Evolutionary conservation across 1,140 invertebrate genomes (phyloP), one percentile per base, ranked within the genome.

Genomic region (Philopotamus ludificatus): DNA sequence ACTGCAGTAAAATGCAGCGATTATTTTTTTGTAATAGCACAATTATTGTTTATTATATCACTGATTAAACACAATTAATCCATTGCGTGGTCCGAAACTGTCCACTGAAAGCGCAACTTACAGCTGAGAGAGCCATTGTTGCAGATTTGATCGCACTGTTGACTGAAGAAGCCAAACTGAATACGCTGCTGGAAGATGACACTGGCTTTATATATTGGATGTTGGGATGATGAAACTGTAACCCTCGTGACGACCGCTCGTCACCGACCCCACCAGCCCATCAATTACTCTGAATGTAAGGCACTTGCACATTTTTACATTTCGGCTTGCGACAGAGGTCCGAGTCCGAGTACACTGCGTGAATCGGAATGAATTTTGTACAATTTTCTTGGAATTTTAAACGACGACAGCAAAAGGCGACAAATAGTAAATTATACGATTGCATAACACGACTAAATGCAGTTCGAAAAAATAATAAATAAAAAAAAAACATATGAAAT

Each of bases 161-260:
- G 28, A 28, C 41, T 58, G n/a, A 15, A 50, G 63, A 50, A 53
- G 42, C 44, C 42, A 22, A 64, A 67, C 59, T 67, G 58, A 53
- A 47, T 39, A 58, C 65, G 23, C 16, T 25, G 3, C 21, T n/a
- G 25, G 26, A 62, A 50, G 67, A 68, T 68, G 62, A 44, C 44
- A 26, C 62, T 26, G 22, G 50, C 67, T 57, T 60, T 68, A 65
- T 68, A 68, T 68, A 68, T 25, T 25, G 22, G 34, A 26, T 20
- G 10, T 41, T 53, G 47, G 45, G 18, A 49, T 63, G 54, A 57
- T 39, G 54, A 57, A 57, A 57, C n/a, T 64, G 44, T 16, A n/a
- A 39, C 26, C 54, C 54, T 57, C 54, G 54, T 57, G 54, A 57
- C 58, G 34, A 26, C 16, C 1, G 42, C 15, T 22, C 16, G 26